Conservation (phyloP, 2,113 vertebrate species). For the Coturnix japonica region DNA sequence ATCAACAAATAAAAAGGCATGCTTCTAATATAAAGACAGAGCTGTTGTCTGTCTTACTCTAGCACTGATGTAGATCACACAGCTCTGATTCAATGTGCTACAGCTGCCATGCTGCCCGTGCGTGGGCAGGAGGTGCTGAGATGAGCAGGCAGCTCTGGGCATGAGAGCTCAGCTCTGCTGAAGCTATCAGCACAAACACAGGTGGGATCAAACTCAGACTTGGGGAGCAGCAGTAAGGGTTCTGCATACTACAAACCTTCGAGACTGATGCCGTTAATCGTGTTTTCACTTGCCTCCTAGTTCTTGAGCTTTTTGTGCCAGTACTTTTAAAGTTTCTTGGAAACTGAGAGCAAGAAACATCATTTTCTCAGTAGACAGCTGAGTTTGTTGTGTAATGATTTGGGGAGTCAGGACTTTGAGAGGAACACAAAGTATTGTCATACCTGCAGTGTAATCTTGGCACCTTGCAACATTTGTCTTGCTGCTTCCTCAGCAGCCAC, state of each 20-base stretch:
- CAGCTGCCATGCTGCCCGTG: rapidly evolving
- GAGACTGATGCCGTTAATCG: neutral
- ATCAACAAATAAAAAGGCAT: neutral
- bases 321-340: neutral
- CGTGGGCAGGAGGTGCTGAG: rapidly evolving
- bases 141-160: rapidly evolving
- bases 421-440: neutral
- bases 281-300: neutral
- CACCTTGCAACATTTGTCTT: neutral
- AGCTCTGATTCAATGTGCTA: rapidly evolving
- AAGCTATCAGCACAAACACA: neutral
- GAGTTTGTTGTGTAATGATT: neutral
- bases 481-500: neutral
- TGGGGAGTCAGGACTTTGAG: neutral
- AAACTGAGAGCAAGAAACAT: neutral
- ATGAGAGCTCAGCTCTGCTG: neutral
- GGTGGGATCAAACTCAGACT: neutral
- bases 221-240: rapidly evolving
- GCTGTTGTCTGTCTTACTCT: neutral
- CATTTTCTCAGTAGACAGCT: rapidly evolving
- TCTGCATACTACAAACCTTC: neutral
- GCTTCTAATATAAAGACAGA: neutral
- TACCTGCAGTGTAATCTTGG: neutral
- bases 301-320: neutral
- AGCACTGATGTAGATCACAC: neutral